These are phyloP conservation scores for Myotis brandtii DNA, from an alignment of 2,113 vertebrate genomes.

Conservation along the genomic window DNA sequence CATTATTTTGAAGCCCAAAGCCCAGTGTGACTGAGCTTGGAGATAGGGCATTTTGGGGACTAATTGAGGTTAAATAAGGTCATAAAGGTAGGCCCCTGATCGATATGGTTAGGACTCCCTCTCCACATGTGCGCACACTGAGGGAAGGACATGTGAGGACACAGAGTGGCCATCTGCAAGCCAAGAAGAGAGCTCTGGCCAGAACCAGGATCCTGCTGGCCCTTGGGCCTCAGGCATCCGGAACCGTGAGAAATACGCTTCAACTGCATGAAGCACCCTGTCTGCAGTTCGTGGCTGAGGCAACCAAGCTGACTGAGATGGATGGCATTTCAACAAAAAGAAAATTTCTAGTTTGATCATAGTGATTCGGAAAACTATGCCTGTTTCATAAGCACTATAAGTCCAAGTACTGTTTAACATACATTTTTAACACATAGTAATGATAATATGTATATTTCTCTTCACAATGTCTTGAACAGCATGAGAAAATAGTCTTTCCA, in stretches of 20 bases:
- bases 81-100: too few relatives aligned
- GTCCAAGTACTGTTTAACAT: neutral
- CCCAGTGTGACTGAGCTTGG: neutral
- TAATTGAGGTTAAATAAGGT: neutral
- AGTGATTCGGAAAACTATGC: neutral
- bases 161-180: neutral
- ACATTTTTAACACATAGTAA: neutral
- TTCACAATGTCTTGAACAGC: too few relatives aligned
- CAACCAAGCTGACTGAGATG: neutral
- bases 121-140: too few relatives aligned
- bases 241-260: neutral
- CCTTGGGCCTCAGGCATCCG: neutral
- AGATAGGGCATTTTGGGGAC: neutral
- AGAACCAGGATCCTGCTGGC: rapidly evolving
- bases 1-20: neutral
- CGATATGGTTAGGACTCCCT: neutral
- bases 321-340: constrained; percentile 23
- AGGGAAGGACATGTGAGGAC: neutral
- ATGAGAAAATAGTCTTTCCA: neutral
- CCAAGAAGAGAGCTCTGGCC: neutral
- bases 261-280: neutral
- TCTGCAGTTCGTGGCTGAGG: too few relatives aligned
- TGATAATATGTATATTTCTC: neutral
- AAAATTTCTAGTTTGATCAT: neutral
- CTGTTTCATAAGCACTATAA: neutral